Evolutionary conservation across 2,888 invertebrate species (phyloP).

Genomic region (Scaptodrosophila latifasciaeformis): DNA sequence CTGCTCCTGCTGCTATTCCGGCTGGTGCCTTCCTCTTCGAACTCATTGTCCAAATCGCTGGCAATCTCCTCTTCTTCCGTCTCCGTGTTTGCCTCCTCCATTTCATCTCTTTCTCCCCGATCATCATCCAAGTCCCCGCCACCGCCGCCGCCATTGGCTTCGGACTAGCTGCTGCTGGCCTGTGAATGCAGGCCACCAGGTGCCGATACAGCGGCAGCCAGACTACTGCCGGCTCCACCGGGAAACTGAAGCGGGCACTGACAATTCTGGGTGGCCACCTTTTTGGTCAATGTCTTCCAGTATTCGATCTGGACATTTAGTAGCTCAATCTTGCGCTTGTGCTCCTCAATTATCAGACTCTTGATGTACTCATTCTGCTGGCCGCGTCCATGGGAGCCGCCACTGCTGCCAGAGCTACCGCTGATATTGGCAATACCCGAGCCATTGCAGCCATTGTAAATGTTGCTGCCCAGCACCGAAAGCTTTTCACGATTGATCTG

Average conservation of each 20-base stretch:
- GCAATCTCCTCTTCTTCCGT: background rate
- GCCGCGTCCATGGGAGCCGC: conserved; percentile 22
- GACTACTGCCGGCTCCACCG: conserved; percentile 8
- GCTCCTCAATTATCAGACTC: conserved; percentile 72
- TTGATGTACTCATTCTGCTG: conserved; percentile 70
- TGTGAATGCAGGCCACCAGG: conserved; percentile 67
- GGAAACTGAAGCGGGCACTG: conserved; percentile 72
- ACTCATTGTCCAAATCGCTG: conserved; percentile 21
- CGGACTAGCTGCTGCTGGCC: conserved; percentile 70
- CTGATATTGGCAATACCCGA: conserved; percentile 17
- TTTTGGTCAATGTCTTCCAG: conserved; percentile 73
- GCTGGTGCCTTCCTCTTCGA: background rate
- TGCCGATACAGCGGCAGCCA: conserved; percentile 14
- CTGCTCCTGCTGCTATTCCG: conserved; percentile 3
- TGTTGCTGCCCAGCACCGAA: conserved; percentile 18
- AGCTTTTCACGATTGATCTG: too few species aligned
- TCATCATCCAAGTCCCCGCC: conserved; percentile 16
- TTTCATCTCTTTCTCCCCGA: conserved; percentile 3
- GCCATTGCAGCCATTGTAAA: conserved; percentile 48
- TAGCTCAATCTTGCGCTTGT: conserved; percentile 72
- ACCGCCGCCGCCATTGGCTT: conserved; percentile 29
- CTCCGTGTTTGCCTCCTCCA: conserved; percentile 5
- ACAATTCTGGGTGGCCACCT: conserved; percentile 63
- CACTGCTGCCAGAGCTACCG: conserved; percentile 4
- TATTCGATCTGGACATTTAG: conserved; percentile 74